These are phyloP conservation scores for Epirrhoe alternata DNA, from an alignment of 2,888 invertebrate genomes.

Conservation along the genomic window DNA sequence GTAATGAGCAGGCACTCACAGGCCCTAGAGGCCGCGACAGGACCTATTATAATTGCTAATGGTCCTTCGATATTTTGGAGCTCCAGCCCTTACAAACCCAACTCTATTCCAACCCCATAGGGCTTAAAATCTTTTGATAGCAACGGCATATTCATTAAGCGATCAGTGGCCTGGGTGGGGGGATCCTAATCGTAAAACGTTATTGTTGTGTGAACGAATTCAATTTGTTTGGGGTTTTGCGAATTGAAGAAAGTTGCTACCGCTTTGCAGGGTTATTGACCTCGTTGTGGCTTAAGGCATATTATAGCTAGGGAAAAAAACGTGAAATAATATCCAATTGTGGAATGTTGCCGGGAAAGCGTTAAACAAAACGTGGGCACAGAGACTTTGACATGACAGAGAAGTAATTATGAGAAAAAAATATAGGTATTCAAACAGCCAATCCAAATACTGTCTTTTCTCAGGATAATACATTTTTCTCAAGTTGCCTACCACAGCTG, in stretches of 20 bases:
- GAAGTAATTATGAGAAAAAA: no score
- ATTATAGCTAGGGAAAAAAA: neutral
- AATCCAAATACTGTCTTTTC: no score
- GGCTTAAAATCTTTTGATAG: conserved; percentile 24
- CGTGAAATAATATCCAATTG: no score
- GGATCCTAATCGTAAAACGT: conserved; percentile 48
- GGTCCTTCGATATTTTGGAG: conserved; percentile 47
- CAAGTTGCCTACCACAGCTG: no score
- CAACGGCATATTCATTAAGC: conserved; percentile 40
- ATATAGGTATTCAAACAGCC: no score
- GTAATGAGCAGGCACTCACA: conserved; percentile 76
- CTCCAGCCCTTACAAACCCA: conserved; percentile 10
- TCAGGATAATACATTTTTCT: no score
- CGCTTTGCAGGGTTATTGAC: neutral
- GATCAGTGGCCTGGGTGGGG: conserved; percentile 45
- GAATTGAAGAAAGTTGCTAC: conserved; percentile 13
- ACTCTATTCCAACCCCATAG: conserved; percentile 26
- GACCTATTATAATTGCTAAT: conserved; percentile 80
- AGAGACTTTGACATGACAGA: no score
- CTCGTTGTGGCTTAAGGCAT: neutral
- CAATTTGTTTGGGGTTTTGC: conserved; percentile 38
- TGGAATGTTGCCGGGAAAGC: no score
- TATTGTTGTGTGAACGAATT: conserved; percentile 46
- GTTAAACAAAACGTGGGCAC: no score
- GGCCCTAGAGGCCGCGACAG: conserved; percentile 48